phyloP scores from a whole-genome alignment of 2,888 invertebrate genomes.

The Andrena trimmerana region DNA sequence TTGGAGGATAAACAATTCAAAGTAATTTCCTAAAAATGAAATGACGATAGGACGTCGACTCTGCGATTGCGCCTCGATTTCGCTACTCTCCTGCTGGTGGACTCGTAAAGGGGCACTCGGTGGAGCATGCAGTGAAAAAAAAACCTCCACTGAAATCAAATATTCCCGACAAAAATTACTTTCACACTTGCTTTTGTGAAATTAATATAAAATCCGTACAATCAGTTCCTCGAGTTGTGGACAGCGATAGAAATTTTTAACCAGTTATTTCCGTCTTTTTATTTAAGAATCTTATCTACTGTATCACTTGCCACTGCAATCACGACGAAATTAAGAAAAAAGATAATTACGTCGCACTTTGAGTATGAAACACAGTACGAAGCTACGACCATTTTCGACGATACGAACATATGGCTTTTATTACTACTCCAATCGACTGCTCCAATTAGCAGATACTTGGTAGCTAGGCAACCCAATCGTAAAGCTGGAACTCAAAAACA shows the following conservation, averaged over 20 bases:
- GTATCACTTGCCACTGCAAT: background rate
- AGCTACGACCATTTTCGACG: slow-evolving; percentile 25
- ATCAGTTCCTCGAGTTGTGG: too few species aligned
- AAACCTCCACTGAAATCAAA: too few species aligned
- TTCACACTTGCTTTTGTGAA: too few species aligned
- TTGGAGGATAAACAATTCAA: slow-evolving; percentile 34
- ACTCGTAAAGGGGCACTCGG: too few species aligned
- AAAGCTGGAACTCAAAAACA: slow-evolving; percentile 43
- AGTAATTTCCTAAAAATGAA: slow-evolving; percentile 39
- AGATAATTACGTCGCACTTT: background rate
- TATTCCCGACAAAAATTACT: too few species aligned
- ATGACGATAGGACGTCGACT: too few species aligned
- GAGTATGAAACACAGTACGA: slow-evolving; percentile 14
- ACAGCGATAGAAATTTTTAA: too few species aligned
- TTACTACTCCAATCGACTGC: slow-evolving; percentile 31
- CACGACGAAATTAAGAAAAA: too few species aligned
- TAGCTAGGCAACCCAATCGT: slow-evolving; percentile 37
- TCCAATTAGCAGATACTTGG: slow-evolving; percentile 48
- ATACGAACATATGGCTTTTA: slow-evolving; percentile 21
- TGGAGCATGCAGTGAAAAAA: too few species aligned
- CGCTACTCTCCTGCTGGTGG: too few species aligned
- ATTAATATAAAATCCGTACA: too few species aligned
- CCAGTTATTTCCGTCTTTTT: background rate
- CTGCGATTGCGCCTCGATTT: too few species aligned
- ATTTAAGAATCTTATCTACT: background rate